These are phyloP conservation scores for Erinaceus europaeus DNA, from an alignment of 2,113 vertebrate species.

Conservation along the genomic window DNA sequence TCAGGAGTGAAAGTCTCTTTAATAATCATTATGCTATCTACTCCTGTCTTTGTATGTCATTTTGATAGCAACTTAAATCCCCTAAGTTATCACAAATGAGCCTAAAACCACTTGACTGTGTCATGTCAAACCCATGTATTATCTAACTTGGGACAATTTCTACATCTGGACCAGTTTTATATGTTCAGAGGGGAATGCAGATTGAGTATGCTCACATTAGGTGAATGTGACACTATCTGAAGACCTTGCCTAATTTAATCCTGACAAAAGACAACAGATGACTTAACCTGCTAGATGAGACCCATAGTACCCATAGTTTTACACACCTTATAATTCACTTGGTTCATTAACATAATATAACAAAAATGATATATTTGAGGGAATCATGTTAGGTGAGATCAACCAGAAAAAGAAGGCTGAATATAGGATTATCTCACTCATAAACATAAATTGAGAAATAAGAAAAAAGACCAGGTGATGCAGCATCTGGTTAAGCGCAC, in stretches of 20 bases:
- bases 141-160: not conserved
- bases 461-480: no score
- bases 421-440: no score
- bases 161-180: not conserved
- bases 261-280: not conserved
- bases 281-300: not conserved
- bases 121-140: constrained; percentile 13
- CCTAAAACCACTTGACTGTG: not conserved
- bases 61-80: constrained; percentile 12
- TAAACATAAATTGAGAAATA: no score
- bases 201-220: not conserved
- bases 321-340: not conserved
- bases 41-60: not conserved
- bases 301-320: not conserved
- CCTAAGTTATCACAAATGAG: not conserved
- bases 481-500: no score
- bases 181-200: constrained; percentile 7
- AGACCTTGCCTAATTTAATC: constrained; percentile 32
- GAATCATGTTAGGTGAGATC: no score
- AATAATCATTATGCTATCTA: no score
- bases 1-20: no score
- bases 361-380: no score
- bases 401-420: no score
- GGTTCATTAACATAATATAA: no score
- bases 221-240: not conserved